Evolutionary conservation across 2,113 vertebrate genomes (phyloP).

Genomic region (Indri indri): DNA sequence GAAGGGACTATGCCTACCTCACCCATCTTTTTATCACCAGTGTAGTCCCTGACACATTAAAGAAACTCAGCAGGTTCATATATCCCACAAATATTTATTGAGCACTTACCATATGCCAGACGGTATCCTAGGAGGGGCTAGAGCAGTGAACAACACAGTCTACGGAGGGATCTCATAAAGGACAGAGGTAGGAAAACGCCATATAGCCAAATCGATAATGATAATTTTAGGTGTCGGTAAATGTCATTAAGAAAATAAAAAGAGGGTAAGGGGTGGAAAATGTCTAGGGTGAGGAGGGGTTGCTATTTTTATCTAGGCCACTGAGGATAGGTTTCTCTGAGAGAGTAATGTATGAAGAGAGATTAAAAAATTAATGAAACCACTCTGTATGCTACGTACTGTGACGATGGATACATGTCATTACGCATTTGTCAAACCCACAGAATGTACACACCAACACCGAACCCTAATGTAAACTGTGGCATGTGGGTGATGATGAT

Average conservation of each 20-base stretch:
- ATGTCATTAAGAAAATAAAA: not conserved
- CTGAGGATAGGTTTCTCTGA: not conserved
- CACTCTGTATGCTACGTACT: not conserved
- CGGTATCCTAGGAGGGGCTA: not conserved
- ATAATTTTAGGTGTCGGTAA: not conserved
- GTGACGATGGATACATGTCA: not conserved
- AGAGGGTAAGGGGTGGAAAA: not conserved
- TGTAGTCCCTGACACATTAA: not conserved
- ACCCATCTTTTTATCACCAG: not conserved
- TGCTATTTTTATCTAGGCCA: not conserved
- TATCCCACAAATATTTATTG: not conserved
- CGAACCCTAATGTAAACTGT: not conserved
- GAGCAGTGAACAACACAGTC: not conserved
- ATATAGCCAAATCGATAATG: not conserved
- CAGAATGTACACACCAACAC: not conserved
- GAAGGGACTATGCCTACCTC: not conserved
- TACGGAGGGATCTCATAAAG: not conserved
- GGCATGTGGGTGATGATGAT: not conserved
- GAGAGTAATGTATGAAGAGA: not conserved
- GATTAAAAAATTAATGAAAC: not conserved
- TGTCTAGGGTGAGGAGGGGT: not conserved
- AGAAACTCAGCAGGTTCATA: not conserved
- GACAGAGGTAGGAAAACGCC: not conserved
- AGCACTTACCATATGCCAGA: not conserved
- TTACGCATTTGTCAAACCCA: not conserved